These are phyloP conservation scores for Aspidiotus rigidus DNA, from an alignment of 2,888 invertebrate species.

Conservation along the genomic window DNA sequence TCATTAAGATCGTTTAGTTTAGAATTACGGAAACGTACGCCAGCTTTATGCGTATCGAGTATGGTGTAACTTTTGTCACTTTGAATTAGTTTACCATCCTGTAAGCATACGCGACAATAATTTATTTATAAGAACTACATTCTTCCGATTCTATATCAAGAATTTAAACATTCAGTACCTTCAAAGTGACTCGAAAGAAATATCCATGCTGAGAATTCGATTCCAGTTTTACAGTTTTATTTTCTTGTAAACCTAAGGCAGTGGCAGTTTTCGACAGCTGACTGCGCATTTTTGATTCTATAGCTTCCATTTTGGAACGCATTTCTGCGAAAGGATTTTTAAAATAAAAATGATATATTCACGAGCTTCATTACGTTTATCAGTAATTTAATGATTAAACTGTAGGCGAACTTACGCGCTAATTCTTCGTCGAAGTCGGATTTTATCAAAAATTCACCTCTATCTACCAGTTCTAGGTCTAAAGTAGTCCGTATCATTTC, in stretches of 20 bases:
- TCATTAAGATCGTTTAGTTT: constrained; percentile 63
- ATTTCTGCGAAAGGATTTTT: constrained; percentile 50
- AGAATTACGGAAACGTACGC: constrained; percentile 73
- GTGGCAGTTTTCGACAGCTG: constrained; percentile 55
- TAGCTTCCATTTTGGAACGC: constrained; percentile 54
- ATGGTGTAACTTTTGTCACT: constrained; percentile 67
- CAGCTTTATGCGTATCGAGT: constrained; percentile 81
- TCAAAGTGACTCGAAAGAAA: constrained; percentile 55
- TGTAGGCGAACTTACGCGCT: constrained; percentile 47
- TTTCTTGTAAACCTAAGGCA: constrained; percentile 71
- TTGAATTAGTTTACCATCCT: constrained; percentile 75
- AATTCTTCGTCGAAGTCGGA: constrained; percentile 77
- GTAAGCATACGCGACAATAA: constrained; percentile 40
- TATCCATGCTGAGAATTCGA: constrained; percentile 74
- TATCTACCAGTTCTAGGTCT: constrained; percentile 73
- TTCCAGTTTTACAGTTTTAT: constrained; percentile 76
- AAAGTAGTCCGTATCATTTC: constrained; percentile 83
- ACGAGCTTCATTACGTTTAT: not conserved
- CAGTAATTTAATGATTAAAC: not conserved
- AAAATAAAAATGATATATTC: constrained; percentile 9
- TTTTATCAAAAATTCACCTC: constrained; percentile 79
- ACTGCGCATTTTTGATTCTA: constrained; percentile 62
- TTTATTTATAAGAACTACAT: constrained; percentile 10
- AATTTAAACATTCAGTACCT: constrained; percentile 42
- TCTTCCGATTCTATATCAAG: not conserved